Evolutionary conservation across 2,797 vertebrate species (phyloP), one percentile per base, ranked within the genome.

Genomic region (Adrianichthys oophorus): DNA sequence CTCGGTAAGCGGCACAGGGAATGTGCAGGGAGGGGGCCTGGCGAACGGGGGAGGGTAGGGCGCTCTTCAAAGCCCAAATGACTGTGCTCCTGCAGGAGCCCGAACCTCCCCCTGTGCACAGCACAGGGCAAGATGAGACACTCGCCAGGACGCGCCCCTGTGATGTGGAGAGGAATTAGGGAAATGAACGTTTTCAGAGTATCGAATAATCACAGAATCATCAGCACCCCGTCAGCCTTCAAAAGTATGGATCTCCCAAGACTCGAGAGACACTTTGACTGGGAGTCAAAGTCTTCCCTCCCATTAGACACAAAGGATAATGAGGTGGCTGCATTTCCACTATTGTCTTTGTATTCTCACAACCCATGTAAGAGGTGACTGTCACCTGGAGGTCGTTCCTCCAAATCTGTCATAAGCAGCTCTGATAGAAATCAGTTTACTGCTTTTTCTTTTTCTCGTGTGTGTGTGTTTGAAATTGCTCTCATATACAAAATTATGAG

Each of bases 131-230:
- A 90, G 87, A 90, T 90, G 90, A 91, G 89, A 91, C 90, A 63
- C 90, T 90, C 90, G 85, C 88, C 88, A 84, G 84, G 88, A 85
- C 87, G 87, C 81, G 79, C 84, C 87, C 87, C 87, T 91, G 90
- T 91, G 89, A 91, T 91, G 89, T 90, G 86, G 85, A 89, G 87
- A 87, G 88, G 89, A 90, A 91, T 91, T 90, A 91, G 90, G 90
- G 89, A 91, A 90, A 91, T 90, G 89, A 91, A 91, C 87, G 87
- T 90, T 91, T 91, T 90, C 85, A 87, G 89, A 90, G 90, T 90
- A 90, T 91, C 87, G 89, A 90, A 91, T 91, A 90, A 91, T 91
- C 90, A 91, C 85, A 91, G 90, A 88, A 88, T 90, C 88, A 91
- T 90, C 87, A 88, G 87, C 90, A 86, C 86, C 86, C 87, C 85